Evolutionary conservation across 2,113 vertebrate species (phyloP).

Genomic region (Talpa occidentalis): DNA sequence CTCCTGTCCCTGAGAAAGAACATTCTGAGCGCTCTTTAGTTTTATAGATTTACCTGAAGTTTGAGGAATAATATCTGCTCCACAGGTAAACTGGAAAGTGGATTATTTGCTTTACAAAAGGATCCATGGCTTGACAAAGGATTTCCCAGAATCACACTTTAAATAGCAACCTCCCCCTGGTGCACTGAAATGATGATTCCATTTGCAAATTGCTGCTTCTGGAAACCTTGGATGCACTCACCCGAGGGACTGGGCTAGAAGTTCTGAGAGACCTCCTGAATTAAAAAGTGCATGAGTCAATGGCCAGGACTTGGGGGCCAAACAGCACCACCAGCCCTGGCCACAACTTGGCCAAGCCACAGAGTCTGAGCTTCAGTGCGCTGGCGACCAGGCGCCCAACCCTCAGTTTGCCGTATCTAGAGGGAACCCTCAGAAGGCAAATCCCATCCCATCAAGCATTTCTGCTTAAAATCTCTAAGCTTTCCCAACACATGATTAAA

Average conservation of each 20-base stretch:
- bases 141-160: constrained; percentile 61
- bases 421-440: constrained; percentile 2
- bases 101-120: constrained; percentile 67
- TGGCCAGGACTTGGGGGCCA: no score
- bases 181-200: constrained; percentile 36
- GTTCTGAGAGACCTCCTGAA: background rate
- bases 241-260: background rate
- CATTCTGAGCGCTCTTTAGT: background rate
- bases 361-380: no score
- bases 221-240: background rate
- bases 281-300: background rate
- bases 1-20: background rate
- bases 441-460: constrained; percentile 4
- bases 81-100: constrained; percentile 41
- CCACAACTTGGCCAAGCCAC: no score
- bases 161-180: constrained; percentile 42
- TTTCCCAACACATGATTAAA: constrained; percentile 26
- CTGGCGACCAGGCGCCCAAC: background rate
- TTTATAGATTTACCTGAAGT: constrained; percentile 6
- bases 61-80: constrained; percentile 23
- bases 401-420: background rate
- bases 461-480: constrained; percentile 24
- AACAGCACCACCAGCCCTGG: no score
- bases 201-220: constrained; percentile 52
- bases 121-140: constrained; percentile 60